Evolutionary conservation across 2,797 vertebrate species (phyloP).

Genomic region (Tarsius wallacei): DNA sequence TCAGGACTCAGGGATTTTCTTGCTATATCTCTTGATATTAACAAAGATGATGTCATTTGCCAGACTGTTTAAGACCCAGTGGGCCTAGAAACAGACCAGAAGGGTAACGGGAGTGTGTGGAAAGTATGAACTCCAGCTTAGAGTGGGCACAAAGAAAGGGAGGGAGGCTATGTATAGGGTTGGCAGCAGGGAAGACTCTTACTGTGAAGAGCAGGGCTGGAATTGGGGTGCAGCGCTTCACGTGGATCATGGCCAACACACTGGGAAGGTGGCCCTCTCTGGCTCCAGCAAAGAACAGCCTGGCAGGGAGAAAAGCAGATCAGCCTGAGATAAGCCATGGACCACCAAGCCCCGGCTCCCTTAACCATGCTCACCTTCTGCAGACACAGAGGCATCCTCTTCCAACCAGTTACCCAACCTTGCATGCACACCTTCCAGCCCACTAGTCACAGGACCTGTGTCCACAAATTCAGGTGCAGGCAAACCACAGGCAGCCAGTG

Average conservation of each 20-base stretch:
- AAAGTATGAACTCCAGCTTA: not conserved
- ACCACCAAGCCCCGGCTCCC: not conserved
- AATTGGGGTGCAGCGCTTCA: constrained; percentile 96
- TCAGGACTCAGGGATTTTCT: not conserved
- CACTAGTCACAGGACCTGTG: not conserved
- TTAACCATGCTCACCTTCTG: not conserved
- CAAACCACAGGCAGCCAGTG: constrained; percentile 46
- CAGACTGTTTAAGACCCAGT: not conserved
- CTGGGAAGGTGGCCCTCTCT: constrained; percentile 97
- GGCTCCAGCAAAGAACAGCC: constrained; percentile 97
- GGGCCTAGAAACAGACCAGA: not conserved
- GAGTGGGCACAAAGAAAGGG: not conserved
- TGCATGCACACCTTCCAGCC: not conserved
- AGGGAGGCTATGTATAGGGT: not conserved
- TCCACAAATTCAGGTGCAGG: constrained; percentile 63
- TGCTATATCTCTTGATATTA: not conserved
- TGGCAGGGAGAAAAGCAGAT: constrained; percentile 83
- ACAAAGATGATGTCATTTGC: not conserved
- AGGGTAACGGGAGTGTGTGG: not conserved
- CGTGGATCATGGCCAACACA: constrained; percentile 97
- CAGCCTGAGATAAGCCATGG: not conserved
- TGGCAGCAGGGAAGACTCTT: constrained; percentile 80
- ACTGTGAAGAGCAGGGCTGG: constrained; percentile 97
- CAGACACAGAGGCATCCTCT: not conserved
- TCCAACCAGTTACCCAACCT: not conserved